Percentiles rank a stretch among this genome's conserved stretches.
Conservation (phyloP, 2,888 invertebrate species). For the Pyrocoelia pectoralis region DNA sequence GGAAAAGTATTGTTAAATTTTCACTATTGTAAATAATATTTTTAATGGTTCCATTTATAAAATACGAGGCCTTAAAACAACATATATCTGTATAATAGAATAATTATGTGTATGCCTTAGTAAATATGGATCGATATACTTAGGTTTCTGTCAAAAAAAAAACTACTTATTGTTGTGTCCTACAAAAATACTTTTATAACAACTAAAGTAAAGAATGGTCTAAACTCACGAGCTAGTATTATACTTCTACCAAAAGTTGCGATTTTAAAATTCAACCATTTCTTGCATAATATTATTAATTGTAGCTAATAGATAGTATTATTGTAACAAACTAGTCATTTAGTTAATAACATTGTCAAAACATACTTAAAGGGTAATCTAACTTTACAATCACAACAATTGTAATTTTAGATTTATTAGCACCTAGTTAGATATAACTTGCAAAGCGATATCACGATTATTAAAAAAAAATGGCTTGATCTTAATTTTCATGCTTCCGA, state of each 20-base stretch:
- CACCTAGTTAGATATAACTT: not conserved
- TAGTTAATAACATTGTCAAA: conserved; percentile 6
- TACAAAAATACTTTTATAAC: not conserved
- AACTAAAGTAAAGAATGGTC: not conserved
- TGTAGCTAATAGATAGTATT: conserved; percentile 1
- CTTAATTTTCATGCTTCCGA: conserved; percentile 5
- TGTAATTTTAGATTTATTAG: conserved; percentile 7
- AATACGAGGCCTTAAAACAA: conserved; percentile 35
- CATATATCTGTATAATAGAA: conserved; percentile 30
- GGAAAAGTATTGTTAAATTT: conserved; percentile 15
- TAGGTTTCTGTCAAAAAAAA: conserved; percentile 4
- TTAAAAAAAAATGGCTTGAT: conserved; percentile 21
- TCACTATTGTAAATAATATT: conserved; percentile 15
- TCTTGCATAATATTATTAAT: not conserved
- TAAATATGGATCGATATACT: conserved; percentile 13
- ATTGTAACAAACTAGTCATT: conserved; percentile 1
- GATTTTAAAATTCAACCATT: not conserved
- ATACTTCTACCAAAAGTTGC: not conserved
- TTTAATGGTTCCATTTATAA: conserved; percentile 19
- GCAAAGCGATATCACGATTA: not conserved
- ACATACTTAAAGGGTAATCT: not conserved
- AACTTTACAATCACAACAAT: conserved; percentile 13
- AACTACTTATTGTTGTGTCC: not conserved
- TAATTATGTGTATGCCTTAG: conserved; percentile 30
- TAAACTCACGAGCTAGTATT: not conserved